phyloP scores from a whole-genome alignment of 2,113 vertebrate genomes.

The Synchiropus splendidus region DNA sequence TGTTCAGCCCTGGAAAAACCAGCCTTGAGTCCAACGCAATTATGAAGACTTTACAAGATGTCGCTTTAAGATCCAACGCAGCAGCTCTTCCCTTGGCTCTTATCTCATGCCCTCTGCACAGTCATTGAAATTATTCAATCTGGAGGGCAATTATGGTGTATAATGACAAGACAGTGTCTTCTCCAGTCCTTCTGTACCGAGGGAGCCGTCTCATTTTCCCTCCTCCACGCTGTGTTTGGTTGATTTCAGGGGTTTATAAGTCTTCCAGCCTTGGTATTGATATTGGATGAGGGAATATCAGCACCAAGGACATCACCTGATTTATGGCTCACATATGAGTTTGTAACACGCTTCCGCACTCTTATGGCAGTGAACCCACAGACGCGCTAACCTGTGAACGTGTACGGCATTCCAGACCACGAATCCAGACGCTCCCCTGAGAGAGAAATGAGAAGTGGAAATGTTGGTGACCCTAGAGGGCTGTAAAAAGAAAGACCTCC shows the following conservation, averaged over 20 bases:
- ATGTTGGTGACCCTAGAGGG: conserved; percentile 31
- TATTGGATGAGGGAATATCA: conserved; percentile 34
- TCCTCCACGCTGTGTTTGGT: no score
- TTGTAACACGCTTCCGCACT: conserved; percentile 1
- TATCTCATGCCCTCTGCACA: conserved; percentile 11
- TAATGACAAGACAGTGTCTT: conserved; percentile 9
- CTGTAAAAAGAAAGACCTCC: conserved; percentile 28
- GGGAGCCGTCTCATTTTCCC: conserved; percentile 9
- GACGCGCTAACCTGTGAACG: conserved; percentile 2
- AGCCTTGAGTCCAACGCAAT: conserved; percentile 14
- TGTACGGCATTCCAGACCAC: conserved; percentile 5
- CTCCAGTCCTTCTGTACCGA: neutral
- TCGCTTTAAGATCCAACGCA: conserved; percentile 18
- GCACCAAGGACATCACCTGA: conserved; percentile 20
- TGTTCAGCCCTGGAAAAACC: neutral
- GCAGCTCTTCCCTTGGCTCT: conserved; percentile 5
- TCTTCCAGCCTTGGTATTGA: conserved; percentile 11
- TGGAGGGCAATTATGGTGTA: conserved; percentile 27
- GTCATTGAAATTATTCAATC: conserved; percentile 26
- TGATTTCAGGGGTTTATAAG: conserved; percentile 4
- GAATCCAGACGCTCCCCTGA: conserved; percentile 13
- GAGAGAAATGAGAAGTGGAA: conserved; percentile 31
- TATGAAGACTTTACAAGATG: conserved; percentile 27
- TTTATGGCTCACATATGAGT: neutral
- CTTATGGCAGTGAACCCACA: conserved; percentile 14